Evolutionary conservation across 1,140 invertebrate species (phyloP), one percentile per base, ranked within the genome.

Genomic region (Chelonus insularis): DNA sequence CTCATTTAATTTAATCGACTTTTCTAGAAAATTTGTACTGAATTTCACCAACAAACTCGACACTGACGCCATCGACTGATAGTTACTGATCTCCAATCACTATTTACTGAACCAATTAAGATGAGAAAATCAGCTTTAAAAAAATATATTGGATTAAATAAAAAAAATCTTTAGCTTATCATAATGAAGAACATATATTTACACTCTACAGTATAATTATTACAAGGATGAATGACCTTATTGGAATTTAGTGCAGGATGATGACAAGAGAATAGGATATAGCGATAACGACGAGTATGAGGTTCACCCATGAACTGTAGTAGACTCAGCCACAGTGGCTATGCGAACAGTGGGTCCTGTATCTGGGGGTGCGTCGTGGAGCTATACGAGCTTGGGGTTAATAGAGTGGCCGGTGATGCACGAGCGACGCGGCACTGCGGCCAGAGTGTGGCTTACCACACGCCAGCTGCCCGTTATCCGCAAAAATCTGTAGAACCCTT

Each of bases 391-490:
- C 68, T 74, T 72, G 72, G 76, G 76, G 77, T 77, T 79, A 77
- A 79, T 79, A 78, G 73, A 63, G 72, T 73, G 70, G 73, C 75
- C 72, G 71, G 74, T 78, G 75, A 79, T 77, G 74, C 77, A 78
- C 77, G 77, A 76, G 71, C 72, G 68, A 77, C 75, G 76, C 72
- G 70, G 47, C 64, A 66, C 69, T 75, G 76, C 68, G 77, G 76
- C 66, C 68, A 68, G 51, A 68, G 51, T 62, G 73, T 68, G 75
- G 74, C 72, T 77, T 70, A 79, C 77, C 77, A 68, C 77, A 78
- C 77, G 74, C 77, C 77, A 79, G 74, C 74, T 79, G 77, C 73
- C 69, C 69, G 62, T 71, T 70, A 56, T 68, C 75, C 75, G 68
- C 75, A 76, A 77, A 77, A 77, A 77, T 77, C 72, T 73, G 68